Base-by-base conservation (phyloP, 2,113 vertebrate species). In the Macrotis lagotis region DNA sequence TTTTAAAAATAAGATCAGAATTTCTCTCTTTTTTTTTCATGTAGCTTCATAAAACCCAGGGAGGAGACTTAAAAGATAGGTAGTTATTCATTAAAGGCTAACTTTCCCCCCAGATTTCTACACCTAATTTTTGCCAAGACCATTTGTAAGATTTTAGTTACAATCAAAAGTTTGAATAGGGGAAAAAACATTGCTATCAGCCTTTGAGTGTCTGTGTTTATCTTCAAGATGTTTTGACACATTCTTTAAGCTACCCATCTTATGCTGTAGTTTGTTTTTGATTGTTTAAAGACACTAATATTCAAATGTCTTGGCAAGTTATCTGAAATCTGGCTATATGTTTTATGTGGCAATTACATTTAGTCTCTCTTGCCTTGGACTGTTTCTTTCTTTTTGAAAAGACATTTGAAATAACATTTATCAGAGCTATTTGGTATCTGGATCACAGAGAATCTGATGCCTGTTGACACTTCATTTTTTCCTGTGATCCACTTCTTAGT, bases 281-380 rank as follows among this genome's bases (percentile, higher is more conserved):
- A 47, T n/a, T 74, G n/a, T 93, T 94, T 91, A 93, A 91, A 91
- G 92, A 95, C 37, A 25, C 44, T 47, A 44, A 22, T 55, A 74
- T 53, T 50, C 66, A 90, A 48, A 83, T 51, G 50, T 95, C 94
- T 95, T 95, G 94, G 90, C 93, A 91, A 51, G 90, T 91, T 92
- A 89, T 95, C 55, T 96, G 47, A 8, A 93, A 26, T 94, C 48
- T n/a, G 91, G 47, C 50, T 25, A 16, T 95, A 89, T 93, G 92
- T 51, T 91, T 95, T 66, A 92, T 51, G 48, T 88, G 89, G 50
- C 91, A 91, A 2, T 96, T 96, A 91, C 93, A 96, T 95, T 88
- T 91, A 96, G 94, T 91, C 28, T 92, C 93, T 96, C 97, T 97
- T 96, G 90, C 95, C 96, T 97, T 97, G 93, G 91, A 95, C 93